Conservation (phyloP, 2,888 invertebrate genomes). For the Scelioninae gen. 1 region DNA sequence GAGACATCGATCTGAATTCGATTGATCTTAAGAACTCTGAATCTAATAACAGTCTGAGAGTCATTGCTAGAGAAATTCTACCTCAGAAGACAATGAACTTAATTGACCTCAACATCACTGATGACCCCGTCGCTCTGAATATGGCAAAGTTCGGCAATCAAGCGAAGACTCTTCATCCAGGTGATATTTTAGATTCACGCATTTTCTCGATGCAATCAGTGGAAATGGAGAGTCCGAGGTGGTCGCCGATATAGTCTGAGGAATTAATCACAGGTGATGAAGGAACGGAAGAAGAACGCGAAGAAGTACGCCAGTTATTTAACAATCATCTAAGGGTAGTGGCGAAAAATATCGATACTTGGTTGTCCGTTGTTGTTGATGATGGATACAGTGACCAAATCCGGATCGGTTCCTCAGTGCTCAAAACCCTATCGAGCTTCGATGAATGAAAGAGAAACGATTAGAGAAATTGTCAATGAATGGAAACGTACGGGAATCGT, state of each 20-base stretch:
- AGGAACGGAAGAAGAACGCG: conserved; percentile 27
- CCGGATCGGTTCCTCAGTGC: conserved; percentile 23
- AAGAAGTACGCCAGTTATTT: conserved; percentile 17
- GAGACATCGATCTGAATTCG: too few relatives aligned
- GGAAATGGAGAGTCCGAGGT: conserved; percentile 1
- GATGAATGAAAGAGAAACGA: conserved; percentile 28
- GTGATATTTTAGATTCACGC: conserved; percentile 10
- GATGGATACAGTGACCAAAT: conserved; percentile 42
- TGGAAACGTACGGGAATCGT: conserved; percentile 29
- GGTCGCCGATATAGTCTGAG: conserved; percentile 16
- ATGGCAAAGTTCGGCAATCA: conserved; percentile 18
- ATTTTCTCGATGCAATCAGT: conserved; percentile 26
- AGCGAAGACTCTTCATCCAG: background rate
- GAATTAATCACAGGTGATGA: conserved; percentile 34
- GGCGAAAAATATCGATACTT: conserved; percentile 24
- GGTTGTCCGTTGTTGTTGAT: conserved; percentile 15
- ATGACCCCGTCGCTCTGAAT: too few relatives aligned
- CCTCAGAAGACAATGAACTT: too few relatives aligned
- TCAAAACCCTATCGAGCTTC: conserved; percentile 45
- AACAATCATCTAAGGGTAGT: conserved; percentile 19
- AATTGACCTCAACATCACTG: too few relatives aligned
- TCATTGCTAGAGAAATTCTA: too few relatives aligned
- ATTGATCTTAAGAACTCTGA: too few relatives aligned
- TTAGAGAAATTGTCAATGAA: conserved; percentile 8
- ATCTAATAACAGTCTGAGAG: too few relatives aligned